Evolutionary conservation across 2,113 vertebrate species (phyloP).

Genomic region (Rhinopithecus roxellana): DNA sequence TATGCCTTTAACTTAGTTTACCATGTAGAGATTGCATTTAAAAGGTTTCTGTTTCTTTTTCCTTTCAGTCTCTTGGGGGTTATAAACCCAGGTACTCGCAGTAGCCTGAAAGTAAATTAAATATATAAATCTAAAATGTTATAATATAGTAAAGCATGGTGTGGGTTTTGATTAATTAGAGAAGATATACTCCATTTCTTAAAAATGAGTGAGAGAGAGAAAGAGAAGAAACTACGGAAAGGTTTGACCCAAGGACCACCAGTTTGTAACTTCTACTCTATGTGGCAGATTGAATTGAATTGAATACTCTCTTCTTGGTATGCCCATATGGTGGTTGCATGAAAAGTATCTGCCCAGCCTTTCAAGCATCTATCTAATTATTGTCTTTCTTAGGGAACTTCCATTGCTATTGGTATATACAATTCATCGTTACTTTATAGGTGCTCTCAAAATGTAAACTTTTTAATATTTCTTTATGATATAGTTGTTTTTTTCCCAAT

Average conservation of each 20-base stretch:
- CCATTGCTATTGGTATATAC: background rate
- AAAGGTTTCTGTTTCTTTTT: background rate
- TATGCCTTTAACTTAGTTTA: background rate
- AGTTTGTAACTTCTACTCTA: background rate
- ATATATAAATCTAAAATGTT: background rate
- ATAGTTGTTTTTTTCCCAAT: background rate
- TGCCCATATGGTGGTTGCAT: background rate
- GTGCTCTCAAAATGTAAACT: background rate
- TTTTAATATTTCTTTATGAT: background rate
- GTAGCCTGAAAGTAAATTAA: background rate
- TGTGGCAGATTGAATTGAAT: background rate
- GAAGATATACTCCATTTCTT: background rate
- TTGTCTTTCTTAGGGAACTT: background rate
- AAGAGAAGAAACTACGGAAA: background rate
- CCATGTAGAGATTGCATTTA: background rate
- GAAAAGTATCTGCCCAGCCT: background rate
- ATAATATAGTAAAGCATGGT: background rate
- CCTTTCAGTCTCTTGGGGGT: background rate
- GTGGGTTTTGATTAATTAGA: background rate
- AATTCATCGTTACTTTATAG: background rate
- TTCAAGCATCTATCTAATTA: background rate
- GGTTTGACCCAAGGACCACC: background rate
- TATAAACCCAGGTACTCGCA: background rate
- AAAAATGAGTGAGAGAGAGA: background rate
- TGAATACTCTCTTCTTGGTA: background rate